Evolutionary conservation across 2,113 vertebrate species (phyloP).

Genomic region (Glaucomys volans): DNA sequence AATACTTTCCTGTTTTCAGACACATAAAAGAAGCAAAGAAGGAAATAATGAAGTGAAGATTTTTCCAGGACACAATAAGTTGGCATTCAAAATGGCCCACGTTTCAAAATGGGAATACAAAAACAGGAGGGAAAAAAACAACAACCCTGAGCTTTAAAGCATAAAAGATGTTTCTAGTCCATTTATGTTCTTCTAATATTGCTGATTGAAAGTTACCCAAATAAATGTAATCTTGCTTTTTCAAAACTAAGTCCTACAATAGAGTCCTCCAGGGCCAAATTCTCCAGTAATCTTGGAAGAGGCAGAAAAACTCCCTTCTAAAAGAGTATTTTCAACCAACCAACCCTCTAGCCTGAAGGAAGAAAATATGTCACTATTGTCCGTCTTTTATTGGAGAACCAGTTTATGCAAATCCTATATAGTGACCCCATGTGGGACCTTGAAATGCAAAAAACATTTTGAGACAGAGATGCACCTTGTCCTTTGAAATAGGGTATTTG

Average conservation of each 20-base stretch:
- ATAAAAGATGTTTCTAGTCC: conserved; percentile 23
- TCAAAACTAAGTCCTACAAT: neutral
- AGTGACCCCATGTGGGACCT: neutral
- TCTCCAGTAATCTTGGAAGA: neutral
- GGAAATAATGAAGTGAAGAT: neutral
- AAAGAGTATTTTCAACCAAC: neutral
- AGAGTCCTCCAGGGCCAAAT: neutral
- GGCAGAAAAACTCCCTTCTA: neutral
- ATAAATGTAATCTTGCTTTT: neutral
- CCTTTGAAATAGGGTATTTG: neutral
- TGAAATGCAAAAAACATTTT: neutral
- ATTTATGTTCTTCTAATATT: conserved; percentile 16
- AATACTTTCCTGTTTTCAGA: conserved; percentile 27
- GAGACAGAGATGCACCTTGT: neutral
- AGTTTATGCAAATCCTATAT: neutral
- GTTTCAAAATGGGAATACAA: conserved; percentile 23
- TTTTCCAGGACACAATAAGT: conserved; percentile 25
- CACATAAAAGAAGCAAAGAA: neutral
- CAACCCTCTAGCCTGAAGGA: neutral
- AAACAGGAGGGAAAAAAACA: neutral
- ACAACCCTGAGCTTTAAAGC: neutral
- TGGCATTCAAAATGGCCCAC: neutral
- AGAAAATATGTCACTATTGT: neutral
- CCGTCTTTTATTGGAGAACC: neutral
- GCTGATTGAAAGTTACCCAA: neutral